phyloP scores from a whole-genome alignment of 2,113 vertebrate species.

The Sigmodon hispidus region DNA sequence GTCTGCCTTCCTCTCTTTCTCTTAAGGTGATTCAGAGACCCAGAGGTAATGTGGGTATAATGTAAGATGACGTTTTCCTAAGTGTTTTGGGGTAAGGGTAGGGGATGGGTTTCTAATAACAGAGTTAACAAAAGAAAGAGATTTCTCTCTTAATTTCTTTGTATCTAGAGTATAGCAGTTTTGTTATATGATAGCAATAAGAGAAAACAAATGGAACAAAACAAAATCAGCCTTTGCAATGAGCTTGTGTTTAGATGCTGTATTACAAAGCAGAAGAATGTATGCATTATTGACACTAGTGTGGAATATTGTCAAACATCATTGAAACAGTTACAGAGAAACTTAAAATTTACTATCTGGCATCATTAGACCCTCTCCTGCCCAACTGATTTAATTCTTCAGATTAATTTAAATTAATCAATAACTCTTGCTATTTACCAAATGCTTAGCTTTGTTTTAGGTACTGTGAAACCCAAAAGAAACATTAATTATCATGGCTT shows the following conservation, averaged over 20 bases:
- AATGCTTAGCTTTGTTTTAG: not conserved
- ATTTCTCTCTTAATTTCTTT: conserved; percentile 27
- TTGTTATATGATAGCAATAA: not conserved
- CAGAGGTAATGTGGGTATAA: not conserved
- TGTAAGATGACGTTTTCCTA: conserved; percentile 21
- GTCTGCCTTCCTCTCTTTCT: conserved; percentile 8
- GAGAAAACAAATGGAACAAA: not conserved
- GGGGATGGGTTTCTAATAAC: conserved; percentile 14
- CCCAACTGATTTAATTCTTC: conserved; percentile 40
- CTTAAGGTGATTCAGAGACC: not conserved
- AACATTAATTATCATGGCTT: not conserved
- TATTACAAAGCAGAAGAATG: not conserved
- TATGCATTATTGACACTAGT: conserved; percentile 27
- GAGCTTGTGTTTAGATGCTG: conserved; percentile 24
- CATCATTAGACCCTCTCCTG: not conserved
- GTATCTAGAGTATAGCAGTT: not conserved
- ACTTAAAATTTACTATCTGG: conserved; percentile 36
- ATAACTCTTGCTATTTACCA: not conserved
- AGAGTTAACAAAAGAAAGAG: conserved; percentile 27
- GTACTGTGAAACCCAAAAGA: not conserved
- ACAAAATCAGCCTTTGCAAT: conserved; percentile 25
- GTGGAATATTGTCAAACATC: conserved; percentile 17
- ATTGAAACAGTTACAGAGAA: conserved; percentile 34
- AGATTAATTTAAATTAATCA: conserved; percentile 34
- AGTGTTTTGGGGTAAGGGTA: not conserved